Evolutionary conservation across 2,113 vertebrate genomes (phyloP), one percentile per base, ranked within the genome.

Genomic region (Lepus americanus): DNA sequence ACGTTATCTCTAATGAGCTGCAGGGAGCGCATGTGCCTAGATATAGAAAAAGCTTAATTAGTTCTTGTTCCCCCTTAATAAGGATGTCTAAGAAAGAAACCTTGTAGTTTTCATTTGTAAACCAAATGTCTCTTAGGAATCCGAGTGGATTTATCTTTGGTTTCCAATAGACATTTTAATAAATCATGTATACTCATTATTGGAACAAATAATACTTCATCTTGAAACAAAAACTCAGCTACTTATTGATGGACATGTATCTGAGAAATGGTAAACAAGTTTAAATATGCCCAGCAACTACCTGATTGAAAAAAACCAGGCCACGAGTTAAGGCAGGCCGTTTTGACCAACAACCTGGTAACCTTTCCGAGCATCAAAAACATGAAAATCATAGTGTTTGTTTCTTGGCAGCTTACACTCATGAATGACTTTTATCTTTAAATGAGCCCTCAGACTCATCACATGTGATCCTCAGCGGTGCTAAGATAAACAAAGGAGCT

Each of bases 71-170:
- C 29, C 36, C 31, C 89, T 85, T 83, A 79, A 39, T 53, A 61
- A 74, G 59, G 92, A 92, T 44, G 29, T 12, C n/a, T 92, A 39
- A n/a, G 7, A 70, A 91, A 87, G 90, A 67, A 49, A 74, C 36
- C 6, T 12, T 25, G 0, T 39, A 33, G 8, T 73, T 94, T 81
- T 67, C 51, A 70, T 36, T 90, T 94, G 25, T 80, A 51, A 92
- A 92, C 13, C 84, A 94, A 94, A 39, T 0, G 44, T 44, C 44
- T 44, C 90, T 81, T 36, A 39, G 85, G 87, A 82, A 66, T 61
- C 31, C 82, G 3, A 13, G 0, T 87, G 23, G 16, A 23, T 55
- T n/a, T 92, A 73, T 23, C 27, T 94, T 79, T 91, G 39, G 6
- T 79, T 9, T 86, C 11, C 22, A 63, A 83, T 20, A 80, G 3